A percentile compares a stretch with the other conserved stretches of the same genome.
phyloP scores from a whole-genome alignment of 2,113 vertebrate genomes.

The Saimiri boliviensis region DNA sequence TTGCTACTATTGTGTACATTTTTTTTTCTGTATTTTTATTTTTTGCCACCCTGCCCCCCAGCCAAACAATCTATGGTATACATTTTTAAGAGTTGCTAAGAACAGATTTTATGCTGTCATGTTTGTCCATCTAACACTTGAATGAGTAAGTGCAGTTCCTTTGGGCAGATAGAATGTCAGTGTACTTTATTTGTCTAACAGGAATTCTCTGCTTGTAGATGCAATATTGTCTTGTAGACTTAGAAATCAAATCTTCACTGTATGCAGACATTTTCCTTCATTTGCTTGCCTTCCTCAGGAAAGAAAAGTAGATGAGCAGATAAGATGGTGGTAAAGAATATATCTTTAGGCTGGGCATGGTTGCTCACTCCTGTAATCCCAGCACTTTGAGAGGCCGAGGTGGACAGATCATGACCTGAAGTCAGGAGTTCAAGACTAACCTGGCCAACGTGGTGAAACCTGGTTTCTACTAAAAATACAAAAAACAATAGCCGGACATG shows the following conservation, averaged over 20 bases:
- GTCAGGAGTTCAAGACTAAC: too few relatives aligned
- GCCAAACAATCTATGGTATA: too few relatives aligned
- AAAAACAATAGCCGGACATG: too few relatives aligned
- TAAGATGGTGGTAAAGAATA: background rate
- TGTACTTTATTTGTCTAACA: background rate
- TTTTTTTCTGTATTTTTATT: background rate
- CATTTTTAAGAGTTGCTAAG: background rate
- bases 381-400: too few relatives aligned
- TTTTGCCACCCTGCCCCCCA: too few relatives aligned
- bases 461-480: too few relatives aligned
- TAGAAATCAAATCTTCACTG: background rate
- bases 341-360: background rate
- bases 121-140: background rate
- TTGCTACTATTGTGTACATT: background rate
- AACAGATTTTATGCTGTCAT: background rate
- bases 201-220: background rate
- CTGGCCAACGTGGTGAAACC: too few relatives aligned
- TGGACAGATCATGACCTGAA: too few relatives aligned
- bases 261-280: background rate
- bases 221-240: background rate
- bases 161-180: background rate
- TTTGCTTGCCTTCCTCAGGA: background rate
- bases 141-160: background rate
- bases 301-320: background rate
- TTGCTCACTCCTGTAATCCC: too few relatives aligned